Percentiles rank a stretch among this genome's conserved stretches.
Evolutionary conservation across 2,888 invertebrate genomes (phyloP).

Genomic region (Aethes cnicana): DNA sequence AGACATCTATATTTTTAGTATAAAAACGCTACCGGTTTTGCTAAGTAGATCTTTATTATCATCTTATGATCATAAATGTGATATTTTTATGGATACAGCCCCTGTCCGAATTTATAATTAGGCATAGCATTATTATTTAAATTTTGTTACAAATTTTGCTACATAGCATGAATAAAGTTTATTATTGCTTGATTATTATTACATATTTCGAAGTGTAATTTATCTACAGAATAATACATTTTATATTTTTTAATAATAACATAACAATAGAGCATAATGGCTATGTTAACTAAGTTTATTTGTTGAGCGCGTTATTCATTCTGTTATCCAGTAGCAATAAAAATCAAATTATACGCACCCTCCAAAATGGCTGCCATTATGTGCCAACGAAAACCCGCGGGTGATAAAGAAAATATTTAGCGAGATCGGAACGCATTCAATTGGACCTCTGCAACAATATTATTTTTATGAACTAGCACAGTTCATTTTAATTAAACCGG

Average conservation of each 20-base stretch:
- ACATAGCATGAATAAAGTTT: too few species aligned
- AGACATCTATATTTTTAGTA: too few species aligned
- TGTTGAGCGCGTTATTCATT: constrained; percentile 5
- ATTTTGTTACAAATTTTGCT: too few species aligned
- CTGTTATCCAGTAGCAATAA: constrained; percentile 31
- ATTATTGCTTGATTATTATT: too few species aligned
- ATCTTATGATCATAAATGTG: too few species aligned
- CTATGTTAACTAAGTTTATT: constrained; percentile 21
- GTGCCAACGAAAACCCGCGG: constrained; percentile 64
- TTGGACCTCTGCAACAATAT: constrained; percentile 51
- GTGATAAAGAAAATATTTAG: constrained; percentile 58
- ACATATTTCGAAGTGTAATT: too few species aligned
- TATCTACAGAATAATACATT: too few species aligned
- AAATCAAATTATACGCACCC: constrained; percentile 38
- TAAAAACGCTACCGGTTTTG: too few species aligned
- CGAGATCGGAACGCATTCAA: constrained; percentile 44
- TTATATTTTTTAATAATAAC: neutral
- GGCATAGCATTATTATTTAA: too few species aligned
- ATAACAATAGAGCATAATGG: constrained; percentile 21
- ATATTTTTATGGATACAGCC: too few species aligned
- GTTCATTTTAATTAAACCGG: constrained; percentile 75
- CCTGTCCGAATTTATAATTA: too few species aligned
- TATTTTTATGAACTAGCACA: constrained; percentile 74
- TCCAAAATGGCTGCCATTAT: constrained; percentile 60
- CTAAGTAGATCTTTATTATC: too few species aligned